phyloP scores from a whole-genome alignment of 2,888 invertebrate species.

The Mythimna impura region DNA sequence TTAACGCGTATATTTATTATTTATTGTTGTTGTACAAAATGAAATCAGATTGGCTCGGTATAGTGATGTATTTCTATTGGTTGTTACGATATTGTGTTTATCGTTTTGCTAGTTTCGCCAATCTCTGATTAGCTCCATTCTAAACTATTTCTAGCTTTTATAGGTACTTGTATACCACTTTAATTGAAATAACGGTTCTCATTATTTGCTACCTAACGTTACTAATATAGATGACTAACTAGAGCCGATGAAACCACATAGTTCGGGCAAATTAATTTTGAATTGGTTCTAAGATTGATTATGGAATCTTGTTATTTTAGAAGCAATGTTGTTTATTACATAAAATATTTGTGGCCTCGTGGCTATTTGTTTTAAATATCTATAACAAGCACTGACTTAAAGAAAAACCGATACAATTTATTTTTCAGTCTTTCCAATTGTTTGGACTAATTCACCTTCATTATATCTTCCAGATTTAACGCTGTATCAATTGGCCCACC shows the following conservation, averaged over 20 bases:
- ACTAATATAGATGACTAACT: slow-evolving; percentile 25
- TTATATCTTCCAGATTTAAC: slow-evolving; percentile 1
- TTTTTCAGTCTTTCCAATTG: slow-evolving; percentile 43
- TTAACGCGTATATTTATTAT: slow-evolving; percentile 26
- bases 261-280: slow-evolving; percentile 34
- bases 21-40: slow-evolving; percentile 28
- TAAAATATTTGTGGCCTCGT: slow-evolving; percentile 14
- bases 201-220: slow-evolving; percentile 40
- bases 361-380: slow-evolving; percentile 5
- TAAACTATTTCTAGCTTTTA: slow-evolving; percentile 50
- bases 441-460: slow-evolving; percentile 46
- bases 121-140: slow-evolving; percentile 54
- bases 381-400: background rate
- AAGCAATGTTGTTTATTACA: slow-evolving; percentile 19
- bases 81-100: slow-evolving; percentile 45
- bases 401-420: background rate
- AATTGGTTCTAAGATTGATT: slow-evolving; percentile 29
- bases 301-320: slow-evolving; percentile 20
- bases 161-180: slow-evolving; percentile 41
- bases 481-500: slow-evolving; percentile 27
- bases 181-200: slow-evolving; percentile 44
- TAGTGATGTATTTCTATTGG: slow-evolving; percentile 47
- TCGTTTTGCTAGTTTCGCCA: slow-evolving; percentile 38
- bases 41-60: slow-evolving; percentile 33
- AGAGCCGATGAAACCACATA: slow-evolving; percentile 32